Base-by-base conservation (phyloP, 2,888 invertebrate genomes). In the Eurois occulta region DNA sequence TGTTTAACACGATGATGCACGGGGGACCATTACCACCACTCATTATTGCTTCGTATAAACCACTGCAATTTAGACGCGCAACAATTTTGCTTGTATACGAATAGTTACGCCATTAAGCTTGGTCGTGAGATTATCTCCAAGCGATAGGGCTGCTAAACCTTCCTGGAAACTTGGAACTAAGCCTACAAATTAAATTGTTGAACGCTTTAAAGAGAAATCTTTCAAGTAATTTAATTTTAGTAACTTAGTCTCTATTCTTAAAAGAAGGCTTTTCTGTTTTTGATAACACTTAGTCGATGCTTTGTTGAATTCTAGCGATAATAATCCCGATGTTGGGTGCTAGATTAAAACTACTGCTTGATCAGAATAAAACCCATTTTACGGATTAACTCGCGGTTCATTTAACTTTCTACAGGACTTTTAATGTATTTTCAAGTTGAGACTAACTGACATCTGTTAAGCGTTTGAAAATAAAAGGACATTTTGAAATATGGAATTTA, bases 41-140 rank as follows among this genome's bases (percentile, higher is more conserved):
- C 90, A 91, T 92, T 92, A 92, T 89, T 81, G 87, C 87, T 88
- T 77, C 82, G 90, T 88, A 91, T 91, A 91, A 93, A 92, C 91
- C 87, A 90, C 90, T 86, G 91, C 91, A 93, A 94, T 91, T 93
- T 90, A 89, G 87, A 84, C 82, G 88, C 86, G 89, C 87, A 88
- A 92, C 91, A 89, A 91, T 91, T 89, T 91, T 91, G 90, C 90
- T 88, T 77, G 85, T 86, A 65, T 80, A 82, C 76, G 89, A 89
- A 86, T 91, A 92, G 91, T 92, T 93, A 91, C 91, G 88, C 91
- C 91, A 92, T 92, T 92, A 91, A 79, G 83, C 75, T 52, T 64
- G 76, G 75, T 79, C 91, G 91, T 87, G 87, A 88, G 87, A 84
- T 87, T 86, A 88, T 87, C 82, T 82, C 70, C 58, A 38, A 67